Evolutionary conservation across 2,797 vertebrate genomes (phyloP), one percentile per base, ranked within the genome.

Genomic region (Cyprinodon diabolis): DNA sequence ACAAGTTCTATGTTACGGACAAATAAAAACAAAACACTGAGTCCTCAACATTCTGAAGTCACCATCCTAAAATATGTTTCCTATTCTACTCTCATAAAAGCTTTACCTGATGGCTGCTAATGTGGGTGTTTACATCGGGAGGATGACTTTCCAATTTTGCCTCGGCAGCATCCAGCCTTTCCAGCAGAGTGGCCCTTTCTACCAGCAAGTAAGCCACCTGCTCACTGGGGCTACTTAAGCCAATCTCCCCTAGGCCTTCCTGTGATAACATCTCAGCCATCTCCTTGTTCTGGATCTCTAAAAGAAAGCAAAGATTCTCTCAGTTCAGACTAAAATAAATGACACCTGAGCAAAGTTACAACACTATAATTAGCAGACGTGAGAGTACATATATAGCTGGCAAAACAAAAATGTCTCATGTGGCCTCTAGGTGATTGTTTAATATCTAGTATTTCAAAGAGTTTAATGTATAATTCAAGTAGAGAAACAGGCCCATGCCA

Each of bases 201-300:
- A 96, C 96, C 85, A 97, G 87, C 43, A 97, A 84, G 88, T 96
- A 97, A 0, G 95, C 95, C 8, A 96, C 94, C 90, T 97, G 96
- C 68, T 98, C 96, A 7, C 96, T 96, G 84, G 94, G 89, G 69
- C 93, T 95, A 81, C 93, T 96, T 84, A 94, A 90, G 66, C 94
- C 91, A 62, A 96, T 95, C 77, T 96, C 95, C 12, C 91, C 94
- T 1, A 97, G 91, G 35, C 94, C 96, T 85, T 97, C 96, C 89
- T 96, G 96, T 78, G 93, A 93, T 92, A 97, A 81, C 96, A 98
- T 94, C 92, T 97, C 96, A 55, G 94, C 91, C 72, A 96, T 87
- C 91, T 98, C 96, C 84, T 97, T 97, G 90, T 92, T 91, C 86
- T 97, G 95, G 58, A 84, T 87, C 87, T 96, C 97, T 98, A 86